A percentile compares a stretch with the other conserved stretches of the same genome.
These are phyloP conservation scores for Clepsis dumicolana DNA, from an alignment of 2,888 invertebrate genomes.

Conservation along the genomic window DNA sequence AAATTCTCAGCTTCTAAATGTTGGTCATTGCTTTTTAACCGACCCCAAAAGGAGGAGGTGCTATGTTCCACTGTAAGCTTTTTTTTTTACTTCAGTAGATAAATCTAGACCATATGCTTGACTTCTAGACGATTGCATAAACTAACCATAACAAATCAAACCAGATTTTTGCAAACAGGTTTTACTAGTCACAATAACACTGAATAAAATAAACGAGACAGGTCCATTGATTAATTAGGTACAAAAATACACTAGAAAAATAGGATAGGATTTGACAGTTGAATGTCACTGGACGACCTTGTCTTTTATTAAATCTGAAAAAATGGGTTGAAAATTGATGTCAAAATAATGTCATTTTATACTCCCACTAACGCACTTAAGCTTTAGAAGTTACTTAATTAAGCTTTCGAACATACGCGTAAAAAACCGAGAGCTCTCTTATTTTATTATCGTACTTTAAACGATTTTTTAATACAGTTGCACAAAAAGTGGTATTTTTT, in stretches of 20 bases:
- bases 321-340: too few species aligned
- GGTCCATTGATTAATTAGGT: constrained; percentile 15
- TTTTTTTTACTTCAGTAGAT: background rate
- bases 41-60: too few species aligned
- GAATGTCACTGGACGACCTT: constrained; percentile 13
- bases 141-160: constrained; percentile 3
- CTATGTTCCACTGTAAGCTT: background rate
- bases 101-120: background rate
- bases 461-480: too few species aligned
- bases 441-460: too few species aligned
- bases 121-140: background rate
- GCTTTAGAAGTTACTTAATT: too few species aligned
- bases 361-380: too few species aligned
- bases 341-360: too few species aligned
- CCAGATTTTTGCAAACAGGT: background rate
- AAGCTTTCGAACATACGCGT: too few species aligned
- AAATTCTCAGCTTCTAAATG: too few species aligned
- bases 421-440: too few species aligned
- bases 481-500: too few species aligned
- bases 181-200: background rate
- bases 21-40: too few species aligned
- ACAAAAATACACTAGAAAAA: constrained; percentile 14
- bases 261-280: constrained; percentile 2
- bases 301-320: background rate
- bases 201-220: background rate